Evolutionary conservation across 2,797 vertebrate genomes (phyloP).

Genomic region (Danio jaintianensis): DNA sequence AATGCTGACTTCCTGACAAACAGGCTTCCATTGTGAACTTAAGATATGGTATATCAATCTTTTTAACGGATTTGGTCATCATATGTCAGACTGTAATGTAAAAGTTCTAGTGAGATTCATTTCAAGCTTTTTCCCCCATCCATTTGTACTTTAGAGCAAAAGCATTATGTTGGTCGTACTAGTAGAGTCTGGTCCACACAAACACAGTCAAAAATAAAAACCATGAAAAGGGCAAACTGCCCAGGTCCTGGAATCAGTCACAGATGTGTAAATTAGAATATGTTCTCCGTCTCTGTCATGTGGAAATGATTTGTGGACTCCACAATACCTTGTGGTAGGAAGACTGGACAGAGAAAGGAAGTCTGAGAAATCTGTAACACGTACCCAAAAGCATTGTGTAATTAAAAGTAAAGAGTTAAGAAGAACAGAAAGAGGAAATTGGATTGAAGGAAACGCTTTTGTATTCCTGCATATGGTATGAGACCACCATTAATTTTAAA

Average conservation of each 20-base stretch:
- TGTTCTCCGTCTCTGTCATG: constrained; percentile 61
- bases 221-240: constrained; percentile 51
- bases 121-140: neutral
- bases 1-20: constrained; percentile 18
- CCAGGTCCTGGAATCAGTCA: constrained; percentile 62
- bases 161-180: neutral
- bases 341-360: constrained; percentile 35
- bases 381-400: constrained; percentile 31
- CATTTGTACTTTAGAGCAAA: constrained; percentile 2
- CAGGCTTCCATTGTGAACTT: neutral
- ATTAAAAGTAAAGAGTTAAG: neutral
- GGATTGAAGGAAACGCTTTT: neutral
- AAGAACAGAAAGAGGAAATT: neutral
- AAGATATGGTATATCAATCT: neutral
- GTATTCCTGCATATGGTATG: neutral
- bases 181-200: constrained; percentile 8
- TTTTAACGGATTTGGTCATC: neutral
- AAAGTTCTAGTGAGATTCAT: constrained; percentile 3
- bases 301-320: constrained; percentile 65
- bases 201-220: constrained; percentile 36
- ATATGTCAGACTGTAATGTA: constrained; percentile 23
- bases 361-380: constrained; percentile 52
- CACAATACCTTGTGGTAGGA: constrained; percentile 57
- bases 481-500: neutral
- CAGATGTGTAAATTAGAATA: constrained; percentile 66